Conservation (phyloP, 2,888 invertebrate genomes). For the Trachelus stipa region DNA sequence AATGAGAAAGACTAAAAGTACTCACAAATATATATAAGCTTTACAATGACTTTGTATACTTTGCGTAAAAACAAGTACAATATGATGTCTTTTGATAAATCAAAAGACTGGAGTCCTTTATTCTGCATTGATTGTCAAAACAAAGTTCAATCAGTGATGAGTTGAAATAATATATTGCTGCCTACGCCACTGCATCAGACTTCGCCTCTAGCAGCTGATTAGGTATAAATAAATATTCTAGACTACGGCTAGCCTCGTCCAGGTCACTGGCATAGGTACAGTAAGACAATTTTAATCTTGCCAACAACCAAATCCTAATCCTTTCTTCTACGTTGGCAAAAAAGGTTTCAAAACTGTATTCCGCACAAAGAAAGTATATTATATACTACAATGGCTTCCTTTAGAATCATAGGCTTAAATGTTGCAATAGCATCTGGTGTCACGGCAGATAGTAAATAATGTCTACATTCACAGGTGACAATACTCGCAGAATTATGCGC, state of each 20-base stretch:
- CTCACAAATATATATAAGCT: neutral
- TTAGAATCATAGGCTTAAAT: neutral
- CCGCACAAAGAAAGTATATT: neutral
- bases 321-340: neutral
- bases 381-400: neutral
- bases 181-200: too few relatives aligned
- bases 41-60: neutral
- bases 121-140: neutral
- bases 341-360: neutral
- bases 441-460: neutral
- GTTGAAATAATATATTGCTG: neutral
- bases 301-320: neutral
- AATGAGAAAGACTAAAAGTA: neutral
- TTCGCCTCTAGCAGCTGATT: too few relatives aligned
- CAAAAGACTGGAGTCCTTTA: neutral
- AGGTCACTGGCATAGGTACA: neutral
- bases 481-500: neutral
- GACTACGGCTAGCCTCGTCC: too few relatives aligned
- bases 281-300: neutral
- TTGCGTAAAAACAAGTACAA: neutral
- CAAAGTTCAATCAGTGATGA: neutral
- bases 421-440: neutral
- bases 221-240: too few relatives aligned
- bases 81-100: neutral
- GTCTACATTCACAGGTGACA: neutral